These are phyloP conservation scores for Zygaena filipendulae DNA, from an alignment of 2,888 invertebrate genomes.

Conservation along the genomic window DNA sequence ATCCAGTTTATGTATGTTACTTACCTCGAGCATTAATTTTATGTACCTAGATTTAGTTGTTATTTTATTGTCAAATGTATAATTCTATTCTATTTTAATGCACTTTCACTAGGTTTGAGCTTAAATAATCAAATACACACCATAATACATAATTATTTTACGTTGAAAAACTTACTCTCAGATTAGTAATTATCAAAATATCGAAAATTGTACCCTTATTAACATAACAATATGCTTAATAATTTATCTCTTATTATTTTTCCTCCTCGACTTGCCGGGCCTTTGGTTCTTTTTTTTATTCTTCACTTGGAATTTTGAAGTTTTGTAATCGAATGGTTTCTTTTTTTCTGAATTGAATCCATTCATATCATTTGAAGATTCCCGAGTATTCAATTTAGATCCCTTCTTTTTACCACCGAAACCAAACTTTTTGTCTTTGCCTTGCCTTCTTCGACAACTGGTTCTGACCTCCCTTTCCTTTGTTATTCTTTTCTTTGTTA, in stretches of 20 bases:
- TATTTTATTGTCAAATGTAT: too few relatives aligned
- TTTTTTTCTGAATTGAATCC: constrained; percentile 59
- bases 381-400: constrained; percentile 85
- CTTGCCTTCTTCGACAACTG: constrained; percentile 63
- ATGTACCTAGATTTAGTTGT: too few relatives aligned
- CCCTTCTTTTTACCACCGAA: constrained; percentile 96
- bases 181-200: too few relatives aligned
- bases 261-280: constrained; percentile 66
- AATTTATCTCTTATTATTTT: constrained; percentile 38
- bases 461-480: constrained; percentile 31
- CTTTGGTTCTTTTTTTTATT: constrained; percentile 55
- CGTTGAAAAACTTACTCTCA: too few relatives aligned
- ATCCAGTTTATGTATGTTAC: too few relatives aligned
- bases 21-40: too few relatives aligned
- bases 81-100: too few relatives aligned
- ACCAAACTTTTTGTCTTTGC: constrained; percentile 89
- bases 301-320: constrained; percentile 44
- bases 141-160: too few relatives aligned
- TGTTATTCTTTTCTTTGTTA: constrained; percentile 41
- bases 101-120: too few relatives aligned
- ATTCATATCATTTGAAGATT: constrained; percentile 77
- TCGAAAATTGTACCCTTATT: too few relatives aligned
- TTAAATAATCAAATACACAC: too few relatives aligned
- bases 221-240: too few relatives aligned
- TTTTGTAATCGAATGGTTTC: constrained; percentile 45